A percentile compares a stretch with the other conserved stretches of the same genome.
Evolutionary conservation across 2,888 invertebrate genomes (phyloP).

Genomic region (Synergus japonicus): DNA sequence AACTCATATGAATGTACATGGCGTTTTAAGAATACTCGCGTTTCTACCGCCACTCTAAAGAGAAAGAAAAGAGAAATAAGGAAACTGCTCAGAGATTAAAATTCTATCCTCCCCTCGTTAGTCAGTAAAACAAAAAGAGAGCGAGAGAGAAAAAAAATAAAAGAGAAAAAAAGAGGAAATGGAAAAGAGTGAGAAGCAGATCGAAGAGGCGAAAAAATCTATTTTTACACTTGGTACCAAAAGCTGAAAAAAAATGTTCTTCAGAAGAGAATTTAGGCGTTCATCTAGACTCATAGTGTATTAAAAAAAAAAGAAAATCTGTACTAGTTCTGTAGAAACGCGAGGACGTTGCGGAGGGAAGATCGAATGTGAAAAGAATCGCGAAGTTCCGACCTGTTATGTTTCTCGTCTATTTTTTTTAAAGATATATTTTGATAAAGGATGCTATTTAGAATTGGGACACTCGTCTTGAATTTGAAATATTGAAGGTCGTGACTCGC

Average conservation of each 20-base stretch:
- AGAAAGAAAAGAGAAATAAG: slow-evolving; percentile 46
- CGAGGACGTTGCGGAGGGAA: slow-evolving; percentile 54
- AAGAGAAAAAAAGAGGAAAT: slow-evolving; percentile 47
- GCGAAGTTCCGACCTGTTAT: slow-evolving; percentile 4
- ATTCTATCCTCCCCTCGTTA: slow-evolving; percentile 52
- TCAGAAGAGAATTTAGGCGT: slow-evolving; percentile 56
- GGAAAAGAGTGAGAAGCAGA: slow-evolving; percentile 52
- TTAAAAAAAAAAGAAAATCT: slow-evolving; percentile 46
- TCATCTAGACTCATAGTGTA: slow-evolving; percentile 57
- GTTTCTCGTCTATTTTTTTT: slow-evolving; percentile 4
- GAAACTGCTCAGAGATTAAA: slow-evolving; percentile 52
- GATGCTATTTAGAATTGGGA: slow-evolving; percentile 1
- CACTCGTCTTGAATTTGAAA: neutral
- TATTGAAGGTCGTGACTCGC: slow-evolving; percentile 4
- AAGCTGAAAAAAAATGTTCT: slow-evolving; percentile 56
- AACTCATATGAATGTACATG: slow-evolving; percentile 43
- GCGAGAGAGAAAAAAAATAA: slow-evolving; percentile 45
- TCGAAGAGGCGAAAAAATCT: slow-evolving; percentile 63
- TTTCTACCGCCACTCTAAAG: slow-evolving; percentile 56
- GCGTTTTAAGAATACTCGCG: slow-evolving; percentile 54
- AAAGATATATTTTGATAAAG: slow-evolving; percentile 14
- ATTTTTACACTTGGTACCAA: slow-evolving; percentile 70
- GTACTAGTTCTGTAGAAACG: slow-evolving; percentile 63
- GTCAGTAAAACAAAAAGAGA: slow-evolving; percentile 49
- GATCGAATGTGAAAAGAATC: slow-evolving; percentile 6